Evolutionary conservation across 1,140 invertebrate species (phyloP), one percentile per base, ranked within the genome.

Genomic region (Helicoverpa zea): DNA sequence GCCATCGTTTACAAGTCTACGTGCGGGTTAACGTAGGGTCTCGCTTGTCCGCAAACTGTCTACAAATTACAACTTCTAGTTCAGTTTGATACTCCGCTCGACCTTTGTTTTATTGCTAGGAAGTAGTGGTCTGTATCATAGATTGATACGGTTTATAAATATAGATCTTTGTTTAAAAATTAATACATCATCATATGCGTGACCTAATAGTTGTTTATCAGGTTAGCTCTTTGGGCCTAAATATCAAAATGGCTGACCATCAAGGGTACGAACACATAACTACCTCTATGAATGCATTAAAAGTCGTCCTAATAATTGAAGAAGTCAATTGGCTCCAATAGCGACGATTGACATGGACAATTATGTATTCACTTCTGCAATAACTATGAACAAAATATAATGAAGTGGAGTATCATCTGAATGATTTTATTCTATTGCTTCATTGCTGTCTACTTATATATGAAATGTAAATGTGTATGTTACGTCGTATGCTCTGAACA

Each of bases 241-340:
- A 35, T 35, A 43, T 43, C 35, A 43, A 43, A 9, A 43, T 3
- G 35, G 35, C 35, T 43, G 0, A 43, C 35, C 7, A 9, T 43
- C 35, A 43, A 43, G 35, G 35, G 35, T 43, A 43, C 35, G 13
- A 43, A 64, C 13, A 43, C 9, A 64, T n/a, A 43, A 43, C 2
- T 43, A 43, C 30, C n/a, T 64, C 54, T 58, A 14, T 64, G 5
- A 64, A 35, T n/a, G 29, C 30, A 64, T 64, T 30, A 64, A 64
- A 43, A 43, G 35, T 43, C 13, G 13, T 13, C 14, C 61, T 64
- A 35, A 47, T 66, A 66, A 66, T 66, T 68, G 16, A 68, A 68
- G 64, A 68, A 23, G 64, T 68, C 64, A 68, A 68, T 68, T 68
- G 64, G 14, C 0, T 68, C 43, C 64, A 68, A 68, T 68, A 68